Evolutionary conservation across 2,113 vertebrate genomes (phyloP).

Genomic region (Pachypanchax playfairii): DNA sequence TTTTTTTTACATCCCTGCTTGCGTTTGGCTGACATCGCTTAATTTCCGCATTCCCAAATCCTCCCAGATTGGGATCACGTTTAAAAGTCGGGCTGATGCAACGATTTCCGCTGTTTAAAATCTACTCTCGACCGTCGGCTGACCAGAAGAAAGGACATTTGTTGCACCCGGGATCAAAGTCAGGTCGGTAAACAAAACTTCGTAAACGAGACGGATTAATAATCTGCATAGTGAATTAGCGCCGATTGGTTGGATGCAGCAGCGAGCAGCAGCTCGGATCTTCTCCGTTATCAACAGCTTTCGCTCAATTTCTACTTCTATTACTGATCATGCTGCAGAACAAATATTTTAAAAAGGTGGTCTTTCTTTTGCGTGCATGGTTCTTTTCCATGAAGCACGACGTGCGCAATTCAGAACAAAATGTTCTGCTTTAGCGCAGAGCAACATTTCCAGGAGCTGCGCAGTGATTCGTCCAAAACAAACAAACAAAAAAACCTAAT

Average conservation of each 20-base stretch:
- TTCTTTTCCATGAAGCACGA: constrained; percentile 19
- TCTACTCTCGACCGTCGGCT: constrained; percentile 79
- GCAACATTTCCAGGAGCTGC: background rate
- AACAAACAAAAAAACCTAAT: background rate
- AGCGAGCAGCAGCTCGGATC: constrained; percentile 8
- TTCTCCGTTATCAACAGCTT: background rate
- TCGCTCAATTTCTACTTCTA: no score
- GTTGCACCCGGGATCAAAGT: constrained; percentile 78
- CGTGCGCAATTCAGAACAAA: constrained; percentile 48
- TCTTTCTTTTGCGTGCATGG: constrained; percentile 1
- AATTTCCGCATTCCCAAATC: constrained; percentile 98
- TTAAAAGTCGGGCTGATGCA: constrained; percentile 90
- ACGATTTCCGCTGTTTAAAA: constrained; percentile 85
- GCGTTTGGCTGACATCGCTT: constrained; percentile 88
- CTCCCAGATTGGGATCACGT: constrained; percentile 91
- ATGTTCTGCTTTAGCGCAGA: constrained; percentile 41
- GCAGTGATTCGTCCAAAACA: background rate
- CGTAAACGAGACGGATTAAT: background rate
- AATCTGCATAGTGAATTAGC: background rate
- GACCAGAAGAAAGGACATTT: constrained; percentile 80
- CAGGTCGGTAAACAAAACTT: constrained; percentile 77
- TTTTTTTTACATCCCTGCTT: constrained; percentile 83
- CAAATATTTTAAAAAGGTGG: no score
- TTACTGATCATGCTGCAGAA: background rate
- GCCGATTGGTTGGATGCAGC: constrained; percentile 46